Base-by-base conservation (phyloP, 1,140 invertebrate species). In the Akabosia matsudoensis region DNA sequence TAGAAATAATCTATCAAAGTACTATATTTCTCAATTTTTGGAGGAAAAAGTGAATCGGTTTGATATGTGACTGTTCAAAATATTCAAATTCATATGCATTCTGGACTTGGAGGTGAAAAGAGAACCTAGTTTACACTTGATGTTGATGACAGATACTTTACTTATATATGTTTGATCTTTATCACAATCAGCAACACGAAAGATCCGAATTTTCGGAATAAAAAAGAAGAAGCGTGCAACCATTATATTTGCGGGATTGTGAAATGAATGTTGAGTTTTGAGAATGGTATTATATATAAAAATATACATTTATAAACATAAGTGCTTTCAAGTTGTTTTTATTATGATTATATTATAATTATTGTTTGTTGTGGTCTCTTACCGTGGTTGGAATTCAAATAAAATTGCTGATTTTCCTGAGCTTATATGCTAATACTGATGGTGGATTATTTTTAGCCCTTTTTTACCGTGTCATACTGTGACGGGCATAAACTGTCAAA, bases 341-440 rank as follows among this genome's bases (percentile, higher is more conserved):
- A 61, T 67, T 30, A n/a, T n/a, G n/a, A n/a, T n/a, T n/a, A n/a
- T n/a, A n/a, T n/a, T n/a, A n/a, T n/a, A n/a, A n/a, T n/a, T n/a
- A 67, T 67, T 67, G 31, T 67, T 67, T 67, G 61, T 67, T 22
- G 10, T 67, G 61, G 61, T 67, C 61, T 67, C 61, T 67, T 61
- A 61, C 24, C 24, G 30, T 67, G 61, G 61, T 67, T 67, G 61
- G 61, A 67, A 30, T 67, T 67, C 54, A 67, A 67, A 67, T 67
- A 67, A 67, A 67, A 2, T 67, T 67, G 61, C 61, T 67, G 61
- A 67, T 67, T 67, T 67, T 67, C 61, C 61, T 67, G 61, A 67
- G 61, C 61, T 67, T 67, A 67, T 31, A 31, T 56, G 22, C 54
- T 56, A 45, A n/a, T n/a, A n/a, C n/a, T n/a, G n/a, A n/a, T n/a